A percentile compares a stretch with the other conserved stretches of the same genome.
These are phyloP conservation scores for Caloenas nicobarica DNA, from an alignment of 2,113 vertebrate species.

Conservation along the genomic window DNA sequence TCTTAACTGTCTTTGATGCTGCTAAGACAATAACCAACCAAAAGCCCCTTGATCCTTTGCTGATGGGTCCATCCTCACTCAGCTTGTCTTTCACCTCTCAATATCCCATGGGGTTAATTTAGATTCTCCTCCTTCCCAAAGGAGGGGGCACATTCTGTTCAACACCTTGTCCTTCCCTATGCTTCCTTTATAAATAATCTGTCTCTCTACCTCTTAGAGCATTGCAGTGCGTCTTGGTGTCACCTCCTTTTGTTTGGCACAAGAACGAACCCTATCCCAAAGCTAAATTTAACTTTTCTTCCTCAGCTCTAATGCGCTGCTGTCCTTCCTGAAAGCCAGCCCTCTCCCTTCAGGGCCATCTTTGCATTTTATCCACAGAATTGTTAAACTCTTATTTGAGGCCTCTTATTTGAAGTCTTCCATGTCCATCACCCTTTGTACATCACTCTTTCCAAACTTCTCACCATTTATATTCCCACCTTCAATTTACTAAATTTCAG, in stretches of 20 bases:
- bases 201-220: not conserved
- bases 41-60: not conserved
- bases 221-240: not conserved
- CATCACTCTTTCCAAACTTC: not conserved
- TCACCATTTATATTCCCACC: not conserved
- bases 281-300: not conserved
- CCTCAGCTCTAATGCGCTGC: not conserved
- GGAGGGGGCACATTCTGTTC: not conserved
- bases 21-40: not conserved
- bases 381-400: not conserved
- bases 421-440: not conserved
- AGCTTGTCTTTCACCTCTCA: not conserved
- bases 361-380: not conserved
- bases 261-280: not conserved
- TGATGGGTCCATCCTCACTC: not conserved
- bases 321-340: not conserved
- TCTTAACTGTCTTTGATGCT: not conserved
- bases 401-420: not conserved
- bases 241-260: not conserved
- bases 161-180: not conserved
- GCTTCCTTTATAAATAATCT: not conserved
- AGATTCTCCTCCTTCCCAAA: not conserved
- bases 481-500: not conserved
- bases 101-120: not conserved
- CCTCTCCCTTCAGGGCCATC: not conserved